Base-by-base conservation (phyloP, 1,140 invertebrate species). In the Drosophila hydei region DNA sequence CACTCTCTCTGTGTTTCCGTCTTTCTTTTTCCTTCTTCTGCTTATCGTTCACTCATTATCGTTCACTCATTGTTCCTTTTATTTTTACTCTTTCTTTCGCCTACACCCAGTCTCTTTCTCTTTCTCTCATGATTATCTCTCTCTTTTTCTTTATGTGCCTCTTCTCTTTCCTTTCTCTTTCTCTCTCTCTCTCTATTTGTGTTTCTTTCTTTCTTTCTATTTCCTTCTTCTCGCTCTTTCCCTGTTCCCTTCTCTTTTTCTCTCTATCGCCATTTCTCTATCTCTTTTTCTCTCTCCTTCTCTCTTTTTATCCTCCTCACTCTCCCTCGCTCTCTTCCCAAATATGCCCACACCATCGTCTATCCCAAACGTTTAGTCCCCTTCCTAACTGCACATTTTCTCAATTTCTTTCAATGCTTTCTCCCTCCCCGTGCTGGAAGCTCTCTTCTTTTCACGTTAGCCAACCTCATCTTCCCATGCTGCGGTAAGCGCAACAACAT, bases 391-490 rank as follows among this genome's bases (percentile, higher is more conserved):
- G 14, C 16, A 11, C 30, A 33, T 33, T 33, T 33, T 23, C 25
- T 19, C 30, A 52, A 30, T 51, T 18, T 38, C 19, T 27, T 40
- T 36, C 30, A 27, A 50, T 50, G 3, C 25, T 16, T 14, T 4
- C 38, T 16, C 38, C 38, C 38, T 4, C 48, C 25, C 8, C 47
- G 3, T 40, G 6, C n/a, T 12, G 21, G 23, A 51, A 23, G 40
- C 42, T 59, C 18, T 25, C 7, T 4, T 33, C 25, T 19, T 12
- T 38, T 25, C 19, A 12, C 12, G 7, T 8, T 16, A 14, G 36
- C 9, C 9, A 51, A 43, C 19, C 19, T 51, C 48, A 65, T 60
- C 77, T 85, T 85, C 80, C 73, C 80, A 85, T 81, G 80, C 69
- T 80, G 58, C 42, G 50, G 60, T 16, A 42, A 16, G 27, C 42